These are phyloP conservation scores for Saguinus midas DNA, from an alignment of 2,113 vertebrate species.

Conservation along the genomic window DNA sequence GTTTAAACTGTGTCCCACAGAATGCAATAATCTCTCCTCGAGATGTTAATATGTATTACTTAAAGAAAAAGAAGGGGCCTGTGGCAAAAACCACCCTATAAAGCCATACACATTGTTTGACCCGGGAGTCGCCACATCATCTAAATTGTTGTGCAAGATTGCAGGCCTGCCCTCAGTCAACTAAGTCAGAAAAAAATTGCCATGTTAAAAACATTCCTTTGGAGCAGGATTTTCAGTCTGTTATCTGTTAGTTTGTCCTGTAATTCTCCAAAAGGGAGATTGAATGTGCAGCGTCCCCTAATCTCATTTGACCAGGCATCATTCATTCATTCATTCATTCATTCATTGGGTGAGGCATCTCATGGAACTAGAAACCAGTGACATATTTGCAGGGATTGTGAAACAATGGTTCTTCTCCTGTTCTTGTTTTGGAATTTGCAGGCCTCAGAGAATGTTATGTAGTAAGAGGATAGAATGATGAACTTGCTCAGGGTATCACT, in stretches of 20 bases:
- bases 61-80: background rate
- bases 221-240: background rate
- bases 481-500: background rate
- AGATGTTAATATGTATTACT: background rate
- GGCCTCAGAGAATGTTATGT: background rate
- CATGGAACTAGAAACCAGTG: background rate
- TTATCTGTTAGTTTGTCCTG: background rate
- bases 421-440: background rate
- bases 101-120: background rate
- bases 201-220: background rate
- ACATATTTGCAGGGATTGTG: background rate
- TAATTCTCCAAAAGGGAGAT: background rate
- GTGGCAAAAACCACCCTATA: background rate
- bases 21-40: background rate
- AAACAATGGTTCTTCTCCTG: background rate
- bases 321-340: background rate
- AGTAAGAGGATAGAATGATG: background rate
- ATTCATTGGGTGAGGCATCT: background rate
- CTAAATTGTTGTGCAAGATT: background rate
- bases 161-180: background rate
- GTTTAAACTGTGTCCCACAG: background rate
- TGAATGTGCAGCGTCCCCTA: background rate
- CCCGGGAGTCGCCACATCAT: background rate
- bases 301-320: background rate
- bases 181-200: background rate